Evolutionary conservation across 2,797 vertebrate genomes (phyloP).

Genomic region (Poeciliopsis infans): DNA sequence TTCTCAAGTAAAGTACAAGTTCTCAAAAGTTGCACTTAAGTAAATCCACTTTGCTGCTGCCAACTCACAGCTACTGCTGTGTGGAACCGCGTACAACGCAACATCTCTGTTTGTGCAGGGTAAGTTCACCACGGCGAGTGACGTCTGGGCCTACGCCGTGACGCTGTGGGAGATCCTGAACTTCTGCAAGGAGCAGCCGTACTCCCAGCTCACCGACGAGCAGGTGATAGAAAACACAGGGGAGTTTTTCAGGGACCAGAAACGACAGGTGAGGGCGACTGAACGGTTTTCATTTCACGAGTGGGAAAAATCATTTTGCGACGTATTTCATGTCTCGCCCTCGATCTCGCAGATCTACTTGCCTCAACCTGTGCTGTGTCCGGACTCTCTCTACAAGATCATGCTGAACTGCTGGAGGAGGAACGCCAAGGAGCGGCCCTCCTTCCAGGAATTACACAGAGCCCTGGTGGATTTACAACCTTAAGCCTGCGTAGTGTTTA

Average conservation of each 20-base stretch:
- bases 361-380: conserved; percentile 91
- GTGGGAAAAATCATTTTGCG: background rate
- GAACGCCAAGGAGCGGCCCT: conserved; percentile 92
- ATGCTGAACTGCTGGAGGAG: conserved; percentile 98
- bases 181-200: conserved; percentile 97
- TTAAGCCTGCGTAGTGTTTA: conserved; percentile 46
- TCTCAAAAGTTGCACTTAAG: too few relatives aligned
- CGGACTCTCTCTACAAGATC: conserved; percentile 93
- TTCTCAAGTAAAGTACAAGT: too few relatives aligned
- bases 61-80: background rate
- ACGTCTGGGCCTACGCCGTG: conserved; percentile 96
- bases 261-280: conserved; percentile 86
- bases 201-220: conserved; percentile 95
- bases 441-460: conserved; percentile 92
- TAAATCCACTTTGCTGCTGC: background rate
- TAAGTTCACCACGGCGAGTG: conserved; percentile 97
- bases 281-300: background rate
- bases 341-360: conserved; percentile 86
- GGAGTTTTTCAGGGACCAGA: conserved; percentile 98
- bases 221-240: conserved; percentile 99
- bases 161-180: conserved; percentile 97
- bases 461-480: conserved; percentile 84
- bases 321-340: background rate
- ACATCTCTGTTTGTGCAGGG: conserved; percentile 78
- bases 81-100: background rate